phyloP scores from a whole-genome alignment of 2,888 invertebrate species.

The Cybosia mesomella region DNA sequence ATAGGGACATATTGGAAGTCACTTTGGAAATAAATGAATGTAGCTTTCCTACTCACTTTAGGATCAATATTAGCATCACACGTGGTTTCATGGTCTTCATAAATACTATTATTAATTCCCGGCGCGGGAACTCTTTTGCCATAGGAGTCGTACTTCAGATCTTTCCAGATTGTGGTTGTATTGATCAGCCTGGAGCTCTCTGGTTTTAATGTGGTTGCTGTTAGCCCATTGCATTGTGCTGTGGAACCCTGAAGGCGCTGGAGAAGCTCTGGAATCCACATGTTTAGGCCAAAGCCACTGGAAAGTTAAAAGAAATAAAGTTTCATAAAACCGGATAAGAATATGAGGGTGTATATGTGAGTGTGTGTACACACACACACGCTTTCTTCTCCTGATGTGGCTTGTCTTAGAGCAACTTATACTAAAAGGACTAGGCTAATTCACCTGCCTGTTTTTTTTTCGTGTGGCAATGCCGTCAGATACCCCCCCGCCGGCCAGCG shows the following conservation, averaged over 20 bases:
- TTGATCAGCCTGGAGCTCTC: slow-evolving; percentile 69
- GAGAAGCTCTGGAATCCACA: slow-evolving; percentile 93
- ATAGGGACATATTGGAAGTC: too few species aligned
- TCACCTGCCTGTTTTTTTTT: too few species aligned
- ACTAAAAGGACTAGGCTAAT: too few species aligned
- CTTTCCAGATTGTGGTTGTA: slow-evolving; percentile 71
- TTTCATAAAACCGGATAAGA: neutral
- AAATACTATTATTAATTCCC: slow-evolving; percentile 53
- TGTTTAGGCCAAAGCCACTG: slow-evolving; percentile 90
- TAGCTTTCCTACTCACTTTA: slow-evolving; percentile 60
- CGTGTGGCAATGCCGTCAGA: too few species aligned
- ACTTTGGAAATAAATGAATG: neutral
- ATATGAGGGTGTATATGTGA: neutral
- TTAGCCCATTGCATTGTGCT: slow-evolving; percentile 71
- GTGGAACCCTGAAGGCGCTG: slow-evolving; percentile 80
- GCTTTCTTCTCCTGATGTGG: too few species aligned
- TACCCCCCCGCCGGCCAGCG: too few species aligned
- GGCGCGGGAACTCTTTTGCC: slow-evolving; percentile 55
- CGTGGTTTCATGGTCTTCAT: slow-evolving; percentile 50
- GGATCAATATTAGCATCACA: slow-evolving; percentile 72
- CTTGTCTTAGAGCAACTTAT: too few species aligned
- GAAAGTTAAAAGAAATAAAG: slow-evolving; percentile 26
- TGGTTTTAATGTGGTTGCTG: slow-evolving; percentile 57
- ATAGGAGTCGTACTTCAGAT: slow-evolving; percentile 76
- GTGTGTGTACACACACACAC: too few species aligned